Percentiles rank a stretch among this genome's conserved stretches.
These are phyloP conservation scores for Tinea trinotella DNA, from an alignment of 2,888 invertebrate species.

Conservation along the genomic window DNA sequence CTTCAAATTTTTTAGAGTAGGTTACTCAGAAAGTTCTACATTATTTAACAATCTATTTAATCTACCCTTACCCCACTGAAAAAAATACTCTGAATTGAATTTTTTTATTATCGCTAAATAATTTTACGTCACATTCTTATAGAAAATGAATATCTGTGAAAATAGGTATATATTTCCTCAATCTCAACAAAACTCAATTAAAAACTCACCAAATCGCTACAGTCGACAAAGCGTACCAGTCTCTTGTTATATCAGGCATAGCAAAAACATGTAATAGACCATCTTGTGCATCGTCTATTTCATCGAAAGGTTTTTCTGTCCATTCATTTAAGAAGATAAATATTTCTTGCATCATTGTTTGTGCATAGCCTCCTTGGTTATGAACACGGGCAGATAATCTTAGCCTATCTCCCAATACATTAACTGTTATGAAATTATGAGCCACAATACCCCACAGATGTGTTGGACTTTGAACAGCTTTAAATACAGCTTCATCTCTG, in stretches of 20 bases:
- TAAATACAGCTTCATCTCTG: constrained; percentile 28
- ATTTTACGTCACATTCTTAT: no score
- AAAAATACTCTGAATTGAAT: no score
- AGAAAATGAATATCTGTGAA: no score
- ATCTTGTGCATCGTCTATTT: constrained; percentile 42
- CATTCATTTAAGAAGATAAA: constrained; percentile 41
- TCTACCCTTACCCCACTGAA: no score
- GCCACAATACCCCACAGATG: constrained; percentile 53
- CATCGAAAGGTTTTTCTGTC: constrained; percentile 42
- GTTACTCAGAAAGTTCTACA: no score
- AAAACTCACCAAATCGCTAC: constrained; percentile 55
- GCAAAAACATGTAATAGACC: constrained; percentile 43
- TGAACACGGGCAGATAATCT: constrained; percentile 35
- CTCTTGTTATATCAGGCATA: constrained; percentile 44
- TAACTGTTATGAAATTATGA: constrained; percentile 42
- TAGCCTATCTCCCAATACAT: constrained; percentile 38
- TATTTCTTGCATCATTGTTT: constrained; percentile 41
- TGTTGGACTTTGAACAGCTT: constrained; percentile 37
- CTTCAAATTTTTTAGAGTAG: not conserved
- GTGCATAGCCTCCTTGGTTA: constrained; percentile 38
- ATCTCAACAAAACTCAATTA: not conserved
- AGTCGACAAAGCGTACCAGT: constrained; percentile 51
- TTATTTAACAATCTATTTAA: no score
- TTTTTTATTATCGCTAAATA: no score
- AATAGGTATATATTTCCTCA: no score